A percentile compares a stretch with the other conserved stretches of the same genome.
Evolutionary conservation across 2,888 invertebrate species (phyloP).

Genomic region (Minunthozetes semirufus): DNA sequence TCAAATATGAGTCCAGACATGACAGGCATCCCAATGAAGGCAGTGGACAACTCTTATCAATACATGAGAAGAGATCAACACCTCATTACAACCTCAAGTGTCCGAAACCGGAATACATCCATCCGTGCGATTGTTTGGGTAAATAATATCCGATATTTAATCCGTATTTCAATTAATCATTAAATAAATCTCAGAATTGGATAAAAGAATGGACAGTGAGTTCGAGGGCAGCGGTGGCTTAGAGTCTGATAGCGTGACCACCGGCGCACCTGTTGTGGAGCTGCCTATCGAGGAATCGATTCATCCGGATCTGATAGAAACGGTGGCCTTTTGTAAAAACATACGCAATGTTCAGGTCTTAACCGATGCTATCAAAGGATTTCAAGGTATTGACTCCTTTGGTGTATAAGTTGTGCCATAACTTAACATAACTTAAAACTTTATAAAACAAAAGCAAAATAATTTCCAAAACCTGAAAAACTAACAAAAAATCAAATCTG

Average conservation of each 20-base stretch:
- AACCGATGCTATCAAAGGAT: constrained; percentile 42
- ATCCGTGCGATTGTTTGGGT: constrained; percentile 42
- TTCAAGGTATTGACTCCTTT: constrained; percentile 36
- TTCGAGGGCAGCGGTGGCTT: constrained; percentile 32
- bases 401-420: not conserved
- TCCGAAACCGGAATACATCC: constrained; percentile 41
- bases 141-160: not conserved
- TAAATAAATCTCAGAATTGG: constrained; percentile 25
- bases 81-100: constrained; percentile 33
- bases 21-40: not conserved
- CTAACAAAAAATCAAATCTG: constrained; percentile 1
- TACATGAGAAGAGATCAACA: not conserved
- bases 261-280: constrained; percentile 17
- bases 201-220: constrained; percentile 28
- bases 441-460: not conserved
- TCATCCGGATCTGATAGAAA: constrained; percentile 40
- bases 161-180: not conserved
- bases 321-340: constrained; percentile 43
- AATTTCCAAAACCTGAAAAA: not conserved
- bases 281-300: constrained; percentile 28
- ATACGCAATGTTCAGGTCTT: constrained; percentile 41
- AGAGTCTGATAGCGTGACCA: not conserved
- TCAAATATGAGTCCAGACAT: constrained; percentile 17
- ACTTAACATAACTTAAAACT: not conserved
- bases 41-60: not conserved